Conservation (phyloP, 2,888 invertebrate genomes). For the Leptopilina drosophilae region DNA sequence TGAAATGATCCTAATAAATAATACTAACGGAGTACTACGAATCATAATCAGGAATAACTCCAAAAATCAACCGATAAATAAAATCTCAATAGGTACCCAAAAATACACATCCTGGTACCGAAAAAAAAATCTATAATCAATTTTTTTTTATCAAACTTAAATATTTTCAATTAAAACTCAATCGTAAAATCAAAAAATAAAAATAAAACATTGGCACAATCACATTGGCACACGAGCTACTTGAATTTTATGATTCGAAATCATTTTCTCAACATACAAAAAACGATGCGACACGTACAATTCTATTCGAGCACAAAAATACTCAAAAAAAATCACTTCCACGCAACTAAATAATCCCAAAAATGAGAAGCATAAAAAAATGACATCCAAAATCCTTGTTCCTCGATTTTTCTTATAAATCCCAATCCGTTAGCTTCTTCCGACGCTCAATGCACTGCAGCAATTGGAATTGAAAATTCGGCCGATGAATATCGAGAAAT, state of each 20-base stretch:
- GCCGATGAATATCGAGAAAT: constrained; percentile 61
- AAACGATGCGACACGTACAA: constrained; percentile 71
- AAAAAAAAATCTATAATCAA: not conserved
- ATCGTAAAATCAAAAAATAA: not conserved
- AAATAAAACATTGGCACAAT: constrained; percentile 19
- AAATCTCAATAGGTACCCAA: too few species aligned
- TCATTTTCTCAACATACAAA: constrained; percentile 54
- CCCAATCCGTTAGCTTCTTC: constrained; percentile 64
- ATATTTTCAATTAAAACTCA: too few species aligned
- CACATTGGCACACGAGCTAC: constrained; percentile 26
- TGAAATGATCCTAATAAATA: too few species aligned
- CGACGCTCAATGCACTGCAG: constrained; percentile 61
- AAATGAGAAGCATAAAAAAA: constrained; percentile 44
- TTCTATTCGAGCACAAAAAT: constrained; percentile 67
- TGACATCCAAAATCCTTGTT: constrained; percentile 49
- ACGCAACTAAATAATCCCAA: constrained; percentile 54
- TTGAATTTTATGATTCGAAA: constrained; percentile 10
- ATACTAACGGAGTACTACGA: too few species aligned
- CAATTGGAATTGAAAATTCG: constrained; percentile 52
- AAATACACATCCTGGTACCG: not conserved
- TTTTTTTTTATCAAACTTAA: not conserved
- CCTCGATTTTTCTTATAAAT: constrained; percentile 48
- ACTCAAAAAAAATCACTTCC: constrained; percentile 62
- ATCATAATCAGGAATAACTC: too few species aligned
- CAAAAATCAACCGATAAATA: too few species aligned